Evolutionary conservation across 2,888 invertebrate species (phyloP), one percentile per base, ranked within the genome.

Genomic region (Tetragonisca angustula): DNA sequence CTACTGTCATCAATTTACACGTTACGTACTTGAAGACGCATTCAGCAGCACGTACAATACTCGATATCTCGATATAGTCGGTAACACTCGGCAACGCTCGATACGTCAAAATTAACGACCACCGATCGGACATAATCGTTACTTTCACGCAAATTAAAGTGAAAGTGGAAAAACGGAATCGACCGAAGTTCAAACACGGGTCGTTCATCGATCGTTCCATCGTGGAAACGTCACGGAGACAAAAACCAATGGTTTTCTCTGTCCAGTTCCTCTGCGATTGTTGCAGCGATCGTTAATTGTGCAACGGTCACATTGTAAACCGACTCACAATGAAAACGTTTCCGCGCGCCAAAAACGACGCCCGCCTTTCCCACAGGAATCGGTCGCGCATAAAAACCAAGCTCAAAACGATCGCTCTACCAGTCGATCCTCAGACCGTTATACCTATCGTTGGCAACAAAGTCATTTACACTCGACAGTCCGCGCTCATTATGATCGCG

Each of bases 381-480:
- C 85, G 80, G 59, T 80, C 80, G 80, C 59, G 88, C 86, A 81
- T 88, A 89, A 89, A 89, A 89, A 83, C 61, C 76, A 59, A 84
- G 84, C 78, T 83, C 69, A 82, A 81, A 77, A 90, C 89, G 89
- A 90, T 90, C 89, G 80, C 75, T 27, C 32, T 74, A 68, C 70
- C 90, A 9, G 87, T 87, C 87, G 89, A 87, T 90, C 83, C 74
- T 19, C 43, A 59, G n/a, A 43, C 56, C 67, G 75, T 77, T 84
- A 85, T 83, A 65, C 79, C 85, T 43, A 43, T 43, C 43, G 43
- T 43, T 79, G 19, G 85, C 82, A 85, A 81, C 87, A 89, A 90
- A 90, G 89, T 89, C 83, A 90, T 90, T 90, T 90, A 85, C 87
- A 89, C 89, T 76, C 84, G 75, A 59, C 76, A 59, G 27, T 50